These are phyloP conservation scores for Pomacea maculata DNA, from an alignment of 1,140 invertebrate genomes.

Conservation along the genomic window DNA sequence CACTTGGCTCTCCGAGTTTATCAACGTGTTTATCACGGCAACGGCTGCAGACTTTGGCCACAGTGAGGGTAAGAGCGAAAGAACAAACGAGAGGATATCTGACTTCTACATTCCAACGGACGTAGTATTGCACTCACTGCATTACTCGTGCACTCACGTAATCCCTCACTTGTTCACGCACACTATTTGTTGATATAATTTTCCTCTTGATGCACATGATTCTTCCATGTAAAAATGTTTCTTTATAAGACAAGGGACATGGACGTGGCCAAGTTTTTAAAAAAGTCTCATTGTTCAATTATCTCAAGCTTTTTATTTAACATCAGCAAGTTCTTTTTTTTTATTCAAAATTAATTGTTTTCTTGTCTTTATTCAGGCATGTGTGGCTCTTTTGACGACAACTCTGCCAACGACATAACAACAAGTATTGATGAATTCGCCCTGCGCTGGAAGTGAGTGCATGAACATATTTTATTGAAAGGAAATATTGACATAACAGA, in stretches of 20 bases:
- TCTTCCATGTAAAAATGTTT: no score
- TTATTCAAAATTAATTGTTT: not conserved
- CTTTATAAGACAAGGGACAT: no score
- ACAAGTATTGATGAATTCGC: not conserved
- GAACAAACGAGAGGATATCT: not conserved
- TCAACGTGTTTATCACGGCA: conserved; percentile 46
- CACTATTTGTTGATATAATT: no score
- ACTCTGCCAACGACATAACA: conserved; percentile 40
- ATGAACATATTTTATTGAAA: no score
- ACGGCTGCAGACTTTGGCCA: conserved; percentile 36
- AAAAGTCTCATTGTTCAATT: no score
- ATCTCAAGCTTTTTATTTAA: not conserved
- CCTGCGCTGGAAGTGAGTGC: not conserved
- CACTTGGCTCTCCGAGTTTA: conserved; percentile 22
- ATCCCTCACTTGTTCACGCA: no score
- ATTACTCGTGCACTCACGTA: no score
- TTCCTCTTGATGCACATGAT: no score
- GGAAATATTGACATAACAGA: no score
- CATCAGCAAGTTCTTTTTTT: conserved; percentile 1
- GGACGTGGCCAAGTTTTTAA: no score
- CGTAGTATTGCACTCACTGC: no score
- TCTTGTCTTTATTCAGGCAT: conserved; percentile 28
- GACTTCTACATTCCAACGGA: no score
- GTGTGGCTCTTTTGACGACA: conserved; percentile 50
- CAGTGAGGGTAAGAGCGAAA: conserved; percentile 34